These are phyloP conservation scores for Tetragonula carbonaria DNA, from an alignment of 2,888 invertebrate genomes.

Conservation along the genomic window DNA sequence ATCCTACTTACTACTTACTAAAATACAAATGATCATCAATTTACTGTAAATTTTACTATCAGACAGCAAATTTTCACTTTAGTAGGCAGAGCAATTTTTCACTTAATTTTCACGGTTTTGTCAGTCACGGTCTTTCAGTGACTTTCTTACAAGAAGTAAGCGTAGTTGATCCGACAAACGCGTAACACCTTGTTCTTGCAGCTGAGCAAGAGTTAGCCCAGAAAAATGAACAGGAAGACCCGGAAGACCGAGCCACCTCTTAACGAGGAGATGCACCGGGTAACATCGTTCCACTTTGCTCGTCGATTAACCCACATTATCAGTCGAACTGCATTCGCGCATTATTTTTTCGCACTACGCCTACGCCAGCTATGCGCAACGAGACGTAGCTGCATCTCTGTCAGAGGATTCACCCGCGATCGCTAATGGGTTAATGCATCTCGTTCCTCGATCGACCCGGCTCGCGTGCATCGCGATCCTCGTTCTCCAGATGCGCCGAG, in stretches of 20 bases:
- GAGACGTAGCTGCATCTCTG: constrained; percentile 21
- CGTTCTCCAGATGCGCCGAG: background rate
- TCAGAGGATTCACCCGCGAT: constrained; percentile 14
- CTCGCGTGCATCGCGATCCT: constrained; percentile 4
- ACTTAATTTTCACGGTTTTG: background rate
- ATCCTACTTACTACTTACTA: background rate
- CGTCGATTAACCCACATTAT: constrained; percentile 67
- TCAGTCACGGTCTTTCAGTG: background rate
- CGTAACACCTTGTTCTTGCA: background rate
- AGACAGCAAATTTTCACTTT: background rate
- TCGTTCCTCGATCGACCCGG: constrained; percentile 15
- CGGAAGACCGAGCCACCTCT: background rate
- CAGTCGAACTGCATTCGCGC: constrained; percentile 21
- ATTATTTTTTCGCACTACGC: constrained; percentile 47
- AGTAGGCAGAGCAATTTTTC: background rate
- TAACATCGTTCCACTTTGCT: constrained; percentile 59
- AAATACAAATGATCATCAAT: background rate
- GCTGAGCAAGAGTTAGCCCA: background rate
- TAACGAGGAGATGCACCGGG: constrained; percentile 11
- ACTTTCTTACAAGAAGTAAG: background rate
- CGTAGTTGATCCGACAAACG: background rate
- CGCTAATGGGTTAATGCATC: constrained; percentile 39
- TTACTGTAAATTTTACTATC: background rate
- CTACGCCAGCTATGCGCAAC: constrained; percentile 52
- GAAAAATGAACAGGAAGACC: constrained; percentile 1